phyloP scores from a whole-genome alignment of 1,140 invertebrate genomes.

The Plectrocnemia conspersa region DNA sequence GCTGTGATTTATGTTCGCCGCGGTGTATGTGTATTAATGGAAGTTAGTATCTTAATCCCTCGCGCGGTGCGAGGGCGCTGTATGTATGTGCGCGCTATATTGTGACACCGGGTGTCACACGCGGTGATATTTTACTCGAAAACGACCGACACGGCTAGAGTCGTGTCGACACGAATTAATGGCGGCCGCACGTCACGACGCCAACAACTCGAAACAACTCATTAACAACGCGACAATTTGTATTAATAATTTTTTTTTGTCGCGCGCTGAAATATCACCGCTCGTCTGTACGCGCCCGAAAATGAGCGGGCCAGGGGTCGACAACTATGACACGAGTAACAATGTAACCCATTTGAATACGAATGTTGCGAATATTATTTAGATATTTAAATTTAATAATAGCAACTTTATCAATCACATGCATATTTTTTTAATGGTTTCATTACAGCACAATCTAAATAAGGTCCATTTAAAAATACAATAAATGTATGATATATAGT shows the following conservation, averaged over 20 bases:
- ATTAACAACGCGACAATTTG: constrained; percentile 5
- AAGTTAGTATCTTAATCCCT: neutral
- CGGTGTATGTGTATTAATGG: constrained; percentile 15
- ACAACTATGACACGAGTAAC: too few relatives aligned
- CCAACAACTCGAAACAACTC: neutral
- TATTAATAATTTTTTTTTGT: constrained; percentile 5
- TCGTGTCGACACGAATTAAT: constrained; percentile 3
- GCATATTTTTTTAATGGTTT: too few relatives aligned
- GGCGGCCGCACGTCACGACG: neutral
- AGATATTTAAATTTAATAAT: too few relatives aligned
- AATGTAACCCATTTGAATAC: too few relatives aligned
- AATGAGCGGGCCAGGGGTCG: too few relatives aligned
- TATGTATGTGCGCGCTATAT: constrained; percentile 10
- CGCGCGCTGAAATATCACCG: too few relatives aligned
- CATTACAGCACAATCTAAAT: too few relatives aligned
- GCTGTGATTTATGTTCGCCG: constrained; percentile 9
- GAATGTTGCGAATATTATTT: too few relatives aligned
- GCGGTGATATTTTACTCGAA: constrained; percentile 17
- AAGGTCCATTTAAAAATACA: too few relatives aligned
- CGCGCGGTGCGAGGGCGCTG: neutral
- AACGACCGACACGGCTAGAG: constrained; percentile 1
- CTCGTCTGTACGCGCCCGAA: too few relatives aligned
- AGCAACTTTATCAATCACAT: too few relatives aligned
- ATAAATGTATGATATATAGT: too few relatives aligned
- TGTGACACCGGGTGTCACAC: constrained; percentile 11